Base-by-base conservation (phyloP, 2,888 invertebrate species). In the Xylocampa areola region DNA sequence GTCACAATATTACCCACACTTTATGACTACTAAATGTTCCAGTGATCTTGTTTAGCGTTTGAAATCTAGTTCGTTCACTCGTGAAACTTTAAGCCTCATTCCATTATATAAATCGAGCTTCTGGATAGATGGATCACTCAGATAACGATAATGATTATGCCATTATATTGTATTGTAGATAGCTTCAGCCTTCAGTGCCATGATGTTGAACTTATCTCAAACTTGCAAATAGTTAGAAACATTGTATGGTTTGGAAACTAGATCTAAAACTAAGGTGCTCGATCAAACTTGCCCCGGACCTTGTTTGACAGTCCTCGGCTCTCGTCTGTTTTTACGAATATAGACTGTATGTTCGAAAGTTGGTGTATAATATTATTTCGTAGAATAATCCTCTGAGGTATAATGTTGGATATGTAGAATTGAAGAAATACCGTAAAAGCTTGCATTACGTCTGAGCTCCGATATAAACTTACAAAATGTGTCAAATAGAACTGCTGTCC, bases 141-240 rank as follows among this genome's bases (percentile, higher is more conserved):
- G 36, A 33, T 50, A 53, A 48, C 13, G 33, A 23, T 47, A 25
- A 48, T 53, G 3, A 48, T 52, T 33, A 50, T 36, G 41, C 41
- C 33, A 60, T 67, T 40, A 47, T 40, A 30, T 52, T 48, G 14
- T 32, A 49, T 11, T 33, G 32, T 40, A 39, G 45, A 49, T 60
- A 50, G 30, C 16, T 55, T 40, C 50, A 35, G 29, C 49, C 16
- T 55, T 40, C 50, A 35, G 29, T 51, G 27, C 17, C 14, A 30
- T 41, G 30, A 52, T 54, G 51, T 27, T 33, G 25, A 59, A 37
- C 23, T 57, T 59, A 62, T 62, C 59, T 62, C 4, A 16, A 23
- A 66, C 47, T 55, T 59, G 33, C 23, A 29, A 58, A 49, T 61
- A 51, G 54, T 53, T 66, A 21, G 51, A 35, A 52, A 54, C 25